phyloP scores from a whole-genome alignment of 2,797 vertebrate genomes.

The Enteromius afrohamiltoni region DNA sequence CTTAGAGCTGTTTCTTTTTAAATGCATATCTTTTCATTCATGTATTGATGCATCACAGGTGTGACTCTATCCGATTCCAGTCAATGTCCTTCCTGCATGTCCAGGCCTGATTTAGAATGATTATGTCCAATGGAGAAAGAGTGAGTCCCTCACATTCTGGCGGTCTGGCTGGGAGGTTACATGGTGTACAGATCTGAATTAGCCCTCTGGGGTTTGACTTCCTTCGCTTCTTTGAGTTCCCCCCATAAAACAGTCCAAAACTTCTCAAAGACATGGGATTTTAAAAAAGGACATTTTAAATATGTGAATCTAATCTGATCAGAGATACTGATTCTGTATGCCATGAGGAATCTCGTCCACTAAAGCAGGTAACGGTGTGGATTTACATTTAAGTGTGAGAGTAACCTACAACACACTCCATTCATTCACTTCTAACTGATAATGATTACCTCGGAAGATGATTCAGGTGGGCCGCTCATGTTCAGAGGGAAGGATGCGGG shows the following conservation, averaged over 20 bases:
- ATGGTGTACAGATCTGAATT: conserved; percentile 2
- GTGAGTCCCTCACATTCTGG: conserved; percentile 38
- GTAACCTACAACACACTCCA: background rate
- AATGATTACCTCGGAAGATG: conserved; percentile 17
- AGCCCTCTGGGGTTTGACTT: background rate
- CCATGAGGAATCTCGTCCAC: background rate
- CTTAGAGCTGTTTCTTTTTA: background rate
- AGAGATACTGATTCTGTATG: background rate
- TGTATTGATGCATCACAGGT: conserved; percentile 29
- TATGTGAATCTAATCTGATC: background rate
- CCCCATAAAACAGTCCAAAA: conserved; percentile 5
- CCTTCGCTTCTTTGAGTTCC: conserved; percentile 27
- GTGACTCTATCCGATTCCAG: conserved; percentile 33
- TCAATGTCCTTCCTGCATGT: conserved; percentile 42
- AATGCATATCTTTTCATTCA: background rate
- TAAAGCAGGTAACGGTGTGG: background rate
- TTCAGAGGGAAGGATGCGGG: background rate
- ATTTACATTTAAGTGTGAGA: background rate
- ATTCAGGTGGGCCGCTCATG: conserved; percentile 28
- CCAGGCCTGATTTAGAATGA: conserved; percentile 20
- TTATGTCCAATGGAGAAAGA: conserved; percentile 14
- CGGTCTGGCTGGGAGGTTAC: conserved; percentile 11
- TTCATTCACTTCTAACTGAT: background rate
- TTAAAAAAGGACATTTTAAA: background rate
- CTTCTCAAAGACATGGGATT: background rate